A percentile compares a stretch with the other conserved stretches of the same genome.
These are phyloP conservation scores for Norana najaformis DNA, from an alignment of 2,888 invertebrate species.

Conservation along the genomic window DNA sequence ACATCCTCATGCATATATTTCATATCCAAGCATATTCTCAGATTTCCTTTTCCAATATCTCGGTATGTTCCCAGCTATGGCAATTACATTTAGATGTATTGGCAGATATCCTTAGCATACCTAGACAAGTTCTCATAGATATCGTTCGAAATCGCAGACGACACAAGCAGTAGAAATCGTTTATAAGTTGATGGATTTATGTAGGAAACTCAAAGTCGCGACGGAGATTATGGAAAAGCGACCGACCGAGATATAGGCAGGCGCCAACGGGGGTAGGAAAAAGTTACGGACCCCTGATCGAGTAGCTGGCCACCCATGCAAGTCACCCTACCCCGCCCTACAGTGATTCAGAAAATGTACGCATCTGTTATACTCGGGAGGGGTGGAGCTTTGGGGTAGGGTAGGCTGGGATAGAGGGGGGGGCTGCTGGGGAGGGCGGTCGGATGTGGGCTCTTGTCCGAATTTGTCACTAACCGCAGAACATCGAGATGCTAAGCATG, in stretches of 20 bases:
- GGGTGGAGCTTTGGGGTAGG: not conserved
- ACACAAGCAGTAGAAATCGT: not conserved
- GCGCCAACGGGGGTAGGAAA: not conserved
- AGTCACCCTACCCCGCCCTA: not conserved
- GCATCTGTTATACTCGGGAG: not conserved
- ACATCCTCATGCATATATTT: too few relatives aligned
- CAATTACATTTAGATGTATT: not conserved
- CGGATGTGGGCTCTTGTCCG: slow-evolving; percentile 5
- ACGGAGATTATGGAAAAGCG: not conserved
- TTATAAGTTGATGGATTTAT: slow-evolving; percentile 5
- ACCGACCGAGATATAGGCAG: not conserved
- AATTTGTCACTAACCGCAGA: not conserved
- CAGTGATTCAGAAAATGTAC: not conserved
- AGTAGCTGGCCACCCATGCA: not conserved
- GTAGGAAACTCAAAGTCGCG: not conserved
- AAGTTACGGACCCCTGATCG: not conserved
- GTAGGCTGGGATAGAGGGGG: not conserved
- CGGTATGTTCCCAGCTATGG: not conserved
- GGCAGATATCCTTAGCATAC: not conserved
- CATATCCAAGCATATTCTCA: not conserved
- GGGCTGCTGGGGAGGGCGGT: not conserved
- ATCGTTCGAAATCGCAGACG: not conserved
- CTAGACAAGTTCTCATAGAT: not conserved
- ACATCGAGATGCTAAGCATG: not conserved
- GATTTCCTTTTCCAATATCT: not conserved